These are phyloP conservation scores for Ischnura elegans DNA, from an alignment of 2,888 invertebrate species.

Conservation along the genomic window DNA sequence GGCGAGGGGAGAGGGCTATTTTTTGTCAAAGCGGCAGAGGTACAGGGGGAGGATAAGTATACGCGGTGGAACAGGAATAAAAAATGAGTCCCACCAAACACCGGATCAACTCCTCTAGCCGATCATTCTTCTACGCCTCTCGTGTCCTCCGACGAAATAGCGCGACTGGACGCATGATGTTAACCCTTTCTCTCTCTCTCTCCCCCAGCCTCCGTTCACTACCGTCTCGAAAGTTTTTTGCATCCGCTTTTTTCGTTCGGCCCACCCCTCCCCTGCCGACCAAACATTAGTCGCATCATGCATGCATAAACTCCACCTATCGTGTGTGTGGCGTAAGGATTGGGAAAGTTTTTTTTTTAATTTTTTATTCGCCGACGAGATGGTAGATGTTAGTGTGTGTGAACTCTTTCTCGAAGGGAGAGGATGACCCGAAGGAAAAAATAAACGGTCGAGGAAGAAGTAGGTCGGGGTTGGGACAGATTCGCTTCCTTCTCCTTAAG, in stretches of 20 bases:
- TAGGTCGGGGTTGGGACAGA: not conserved
- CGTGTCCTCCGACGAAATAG: not conserved
- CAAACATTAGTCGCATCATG: not conserved
- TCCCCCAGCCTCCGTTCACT: not conserved
- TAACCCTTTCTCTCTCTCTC: not conserved
- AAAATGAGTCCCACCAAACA: not conserved
- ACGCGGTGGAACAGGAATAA: not conserved
- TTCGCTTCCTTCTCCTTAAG: not conserved
- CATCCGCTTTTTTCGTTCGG: not conserved
- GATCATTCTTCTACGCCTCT: not conserved
- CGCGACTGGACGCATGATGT: not conserved
- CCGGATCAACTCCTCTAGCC: not conserved
- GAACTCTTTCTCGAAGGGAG: not conserved
- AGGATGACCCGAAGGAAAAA: slow-evolving; percentile 10
- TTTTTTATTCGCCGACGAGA: not conserved
- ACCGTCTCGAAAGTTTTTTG: not conserved
- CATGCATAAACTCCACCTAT: slow-evolving; percentile 10
- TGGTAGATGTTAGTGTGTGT: not conserved
- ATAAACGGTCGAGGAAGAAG: not conserved
- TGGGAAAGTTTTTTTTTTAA: not conserved
- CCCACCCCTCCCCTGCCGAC: too few relatives aligned
- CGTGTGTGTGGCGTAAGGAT: not conserved
- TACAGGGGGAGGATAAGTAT: too few relatives aligned
- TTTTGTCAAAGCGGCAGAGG: too few relatives aligned
- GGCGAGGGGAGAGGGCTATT: too few relatives aligned